These are phyloP conservation scores for Lamellibrachia luymesi DNA, from an alignment of 1,140 invertebrate genomes.

Conservation along the genomic window DNA sequence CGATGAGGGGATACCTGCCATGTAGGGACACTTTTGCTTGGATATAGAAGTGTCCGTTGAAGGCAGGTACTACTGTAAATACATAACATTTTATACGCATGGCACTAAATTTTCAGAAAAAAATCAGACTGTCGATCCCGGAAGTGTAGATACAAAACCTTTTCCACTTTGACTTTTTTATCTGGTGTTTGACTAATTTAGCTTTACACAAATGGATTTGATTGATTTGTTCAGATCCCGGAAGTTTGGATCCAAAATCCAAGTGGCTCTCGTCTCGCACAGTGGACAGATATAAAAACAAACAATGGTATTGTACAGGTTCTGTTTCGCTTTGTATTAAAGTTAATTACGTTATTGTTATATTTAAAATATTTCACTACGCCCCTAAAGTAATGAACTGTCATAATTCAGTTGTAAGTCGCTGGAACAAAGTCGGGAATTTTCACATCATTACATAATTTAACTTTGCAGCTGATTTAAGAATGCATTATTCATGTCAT, in stretches of 20 bases:
- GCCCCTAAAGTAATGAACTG: no score
- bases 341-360: neutral
- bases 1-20: no score
- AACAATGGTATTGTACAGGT: conserved; percentile 50
- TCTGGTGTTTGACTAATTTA: neutral
- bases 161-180: neutral
- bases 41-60: no score
- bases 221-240: conserved; percentile 57
- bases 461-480: no score
- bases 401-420: no score
- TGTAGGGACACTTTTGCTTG: no score
- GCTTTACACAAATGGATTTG: neutral
- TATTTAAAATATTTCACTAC: no score
- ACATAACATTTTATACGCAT: neutral
- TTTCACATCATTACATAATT: no score
- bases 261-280: conserved; percentile 61
- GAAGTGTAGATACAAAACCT: neutral
- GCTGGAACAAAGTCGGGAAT: no score
- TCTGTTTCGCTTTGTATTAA: neutral
- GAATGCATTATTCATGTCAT: no score
- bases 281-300: conserved; percentile 63
- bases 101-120: neutral
- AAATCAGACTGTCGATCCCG: neutral
- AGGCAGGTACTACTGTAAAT: neutral
- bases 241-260: conserved; percentile 66